Evolutionary conservation across 2,888 invertebrate species (phyloP).

Genomic region (Matsumyia berberina): DNA sequence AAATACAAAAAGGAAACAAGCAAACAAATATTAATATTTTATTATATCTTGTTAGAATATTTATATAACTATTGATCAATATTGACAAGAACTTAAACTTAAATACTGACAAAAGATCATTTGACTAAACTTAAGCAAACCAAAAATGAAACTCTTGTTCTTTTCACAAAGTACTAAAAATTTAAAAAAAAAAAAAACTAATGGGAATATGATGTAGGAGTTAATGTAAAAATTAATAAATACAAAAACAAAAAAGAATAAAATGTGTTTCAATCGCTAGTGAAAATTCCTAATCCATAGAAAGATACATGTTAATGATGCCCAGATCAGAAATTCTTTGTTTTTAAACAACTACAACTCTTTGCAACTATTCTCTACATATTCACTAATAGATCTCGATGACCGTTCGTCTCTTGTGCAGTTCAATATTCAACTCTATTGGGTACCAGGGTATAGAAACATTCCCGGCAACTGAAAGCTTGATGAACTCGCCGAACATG

Average conservation of each 20-base stretch:
- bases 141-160: conserved; percentile 57
- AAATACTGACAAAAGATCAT: conserved; percentile 44
- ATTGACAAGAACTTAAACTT: conserved; percentile 49
- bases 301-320: no score
- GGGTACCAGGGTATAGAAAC: no score
- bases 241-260: conserved; percentile 53
- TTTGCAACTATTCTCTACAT: no score
- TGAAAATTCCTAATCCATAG: no score
- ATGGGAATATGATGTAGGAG: conserved; percentile 61
- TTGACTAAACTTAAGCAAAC: conserved; percentile 48
- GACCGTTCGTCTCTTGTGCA: no score
- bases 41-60: conserved; percentile 70
- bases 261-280: neutral
- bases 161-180: conserved; percentile 64
- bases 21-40: conserved; percentile 63
- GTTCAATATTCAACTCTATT: no score
- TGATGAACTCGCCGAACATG: no score
- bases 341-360: no score
- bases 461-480: no score
- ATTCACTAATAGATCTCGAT: no score
- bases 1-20: conserved; percentile 31
- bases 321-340: no score
- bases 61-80: conserved; percentile 56
- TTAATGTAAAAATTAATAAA: conserved; percentile 69
- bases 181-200: conserved; percentile 40